Conservation (phyloP, 2,888 invertebrate genomes). For the Tribolium freemani region DNA sequence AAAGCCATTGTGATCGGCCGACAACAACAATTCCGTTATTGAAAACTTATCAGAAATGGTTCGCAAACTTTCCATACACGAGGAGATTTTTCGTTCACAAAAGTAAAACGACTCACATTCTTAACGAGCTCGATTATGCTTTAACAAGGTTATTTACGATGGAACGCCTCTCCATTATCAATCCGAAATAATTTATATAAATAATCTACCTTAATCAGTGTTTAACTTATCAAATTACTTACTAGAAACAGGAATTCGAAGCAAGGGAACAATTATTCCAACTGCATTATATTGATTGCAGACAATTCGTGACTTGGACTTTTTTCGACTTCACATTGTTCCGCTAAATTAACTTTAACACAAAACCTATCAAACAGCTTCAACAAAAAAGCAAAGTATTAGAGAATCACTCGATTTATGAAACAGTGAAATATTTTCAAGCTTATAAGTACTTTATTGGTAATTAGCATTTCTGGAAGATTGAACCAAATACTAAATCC, state of each 20-base stretch:
- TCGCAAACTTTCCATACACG: constrained; percentile 10
- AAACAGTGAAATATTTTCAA: no score
- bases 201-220: background rate
- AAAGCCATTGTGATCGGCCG: background rate
- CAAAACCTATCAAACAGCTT: background rate
- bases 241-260: background rate
- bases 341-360: background rate
- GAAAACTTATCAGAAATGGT: constrained; percentile 13
- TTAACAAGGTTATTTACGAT: constrained; percentile 1
- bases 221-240: background rate
- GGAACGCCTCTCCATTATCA: background rate
- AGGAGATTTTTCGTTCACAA: constrained; percentile 7
- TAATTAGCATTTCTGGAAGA: no score
- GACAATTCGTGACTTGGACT: background rate
- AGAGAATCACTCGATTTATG: no score
- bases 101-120: constrained; percentile 4
- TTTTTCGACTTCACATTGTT: background rate
- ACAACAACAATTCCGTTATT: constrained; percentile 10
- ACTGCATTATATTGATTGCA: background rate
- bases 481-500: no score
- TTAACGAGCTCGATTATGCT: constrained; percentile 17
- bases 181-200: background rate
- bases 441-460: no score
- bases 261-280: background rate
- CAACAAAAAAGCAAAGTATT: background rate